phyloP scores from a whole-genome alignment of 1,140 invertebrate species.

The Anagrus nilaparvatae region DNA sequence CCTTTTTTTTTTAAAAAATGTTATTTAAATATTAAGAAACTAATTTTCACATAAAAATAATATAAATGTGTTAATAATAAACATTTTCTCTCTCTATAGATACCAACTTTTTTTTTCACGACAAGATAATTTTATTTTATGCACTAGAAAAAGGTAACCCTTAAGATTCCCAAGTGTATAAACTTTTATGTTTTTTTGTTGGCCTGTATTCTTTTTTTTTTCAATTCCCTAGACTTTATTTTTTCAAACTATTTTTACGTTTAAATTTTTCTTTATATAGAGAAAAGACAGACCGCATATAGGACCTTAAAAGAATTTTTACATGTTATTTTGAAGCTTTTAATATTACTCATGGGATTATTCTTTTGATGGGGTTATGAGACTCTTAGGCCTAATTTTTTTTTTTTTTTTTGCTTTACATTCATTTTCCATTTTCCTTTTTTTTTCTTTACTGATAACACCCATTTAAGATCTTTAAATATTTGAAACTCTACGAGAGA shows the following conservation, averaged over 20 bases:
- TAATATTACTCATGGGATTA: slow-evolving; percentile 38
- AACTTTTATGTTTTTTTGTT: slow-evolving; percentile 23
- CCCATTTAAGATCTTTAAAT: too few species aligned
- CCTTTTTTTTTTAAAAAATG: too few species aligned
- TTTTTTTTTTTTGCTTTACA: too few species aligned
- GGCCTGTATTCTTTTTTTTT: slow-evolving; percentile 17
- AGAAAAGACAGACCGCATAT: slow-evolving; percentile 18
- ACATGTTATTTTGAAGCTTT: too few species aligned
- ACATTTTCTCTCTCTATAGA: slow-evolving; percentile 17
- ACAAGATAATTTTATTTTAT: slow-evolving; percentile 30
- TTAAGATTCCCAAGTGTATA: slow-evolving; percentile 24
- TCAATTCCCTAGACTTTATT: slow-evolving; percentile 17
- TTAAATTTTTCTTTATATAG: slow-evolving; percentile 16
- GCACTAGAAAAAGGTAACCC: slow-evolving; percentile 21
- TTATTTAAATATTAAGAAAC: too few species aligned
- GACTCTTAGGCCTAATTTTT: slow-evolving; percentile 43
- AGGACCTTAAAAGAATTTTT: slow-evolving; percentile 6
- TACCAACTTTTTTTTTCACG: too few species aligned
- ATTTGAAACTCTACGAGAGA: too few species aligned
- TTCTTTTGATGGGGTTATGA: slow-evolving; percentile 41
- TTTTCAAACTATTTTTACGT: slow-evolving; percentile 25
- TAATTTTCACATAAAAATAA: too few species aligned
- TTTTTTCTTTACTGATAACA: too few species aligned
- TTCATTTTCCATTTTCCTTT: too few species aligned
- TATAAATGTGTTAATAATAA: slow-evolving; percentile 28